Evolutionary conservation across 1,140 invertebrate genomes (phyloP).

Genomic region (Littorina saxatilis): DNA sequence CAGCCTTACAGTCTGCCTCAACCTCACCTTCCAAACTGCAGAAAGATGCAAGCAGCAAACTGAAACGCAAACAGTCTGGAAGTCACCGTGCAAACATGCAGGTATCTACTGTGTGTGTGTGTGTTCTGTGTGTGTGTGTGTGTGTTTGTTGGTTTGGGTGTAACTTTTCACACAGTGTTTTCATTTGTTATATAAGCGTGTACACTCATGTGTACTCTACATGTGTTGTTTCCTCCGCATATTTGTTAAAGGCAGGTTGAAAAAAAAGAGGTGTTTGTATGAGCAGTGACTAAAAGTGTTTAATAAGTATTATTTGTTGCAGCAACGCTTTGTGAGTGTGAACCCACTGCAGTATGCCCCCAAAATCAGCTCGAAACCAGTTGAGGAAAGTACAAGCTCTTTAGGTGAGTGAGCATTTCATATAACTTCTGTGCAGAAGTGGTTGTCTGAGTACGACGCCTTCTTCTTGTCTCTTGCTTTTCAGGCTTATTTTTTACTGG

Average conservation of each 20-base stretch:
- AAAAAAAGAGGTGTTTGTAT: too few species aligned
- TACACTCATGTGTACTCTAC: too few species aligned
- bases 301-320: too few species aligned
- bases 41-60: slow-evolving; percentile 61
- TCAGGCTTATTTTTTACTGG: too few species aligned
- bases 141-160: neutral
- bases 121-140: neutral
- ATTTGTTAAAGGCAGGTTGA: too few species aligned
- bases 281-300: too few species aligned
- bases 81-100: slow-evolving; percentile 76
- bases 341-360: slow-evolving; percentile 77
- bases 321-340: slow-evolving; percentile 72
- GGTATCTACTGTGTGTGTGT: slow-evolving; percentile 19
- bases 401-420: slow-evolving; percentile 45
- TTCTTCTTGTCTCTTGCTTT: too few species aligned
- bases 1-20: slow-evolving; percentile 29
- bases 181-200: too few species aligned
- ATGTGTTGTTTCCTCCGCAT: too few species aligned
- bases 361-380: slow-evolving; percentile 73
- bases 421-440: too few species aligned
- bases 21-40: slow-evolving; percentile 40
- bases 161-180: neutral
- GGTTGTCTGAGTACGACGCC: too few species aligned
- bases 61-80: slow-evolving; percentile 62
- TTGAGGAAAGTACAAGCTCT: slow-evolving; percentile 52